phyloP scores from a whole-genome alignment of 2,113 vertebrate genomes.

The Protobothrops mucrosquamatus region DNA sequence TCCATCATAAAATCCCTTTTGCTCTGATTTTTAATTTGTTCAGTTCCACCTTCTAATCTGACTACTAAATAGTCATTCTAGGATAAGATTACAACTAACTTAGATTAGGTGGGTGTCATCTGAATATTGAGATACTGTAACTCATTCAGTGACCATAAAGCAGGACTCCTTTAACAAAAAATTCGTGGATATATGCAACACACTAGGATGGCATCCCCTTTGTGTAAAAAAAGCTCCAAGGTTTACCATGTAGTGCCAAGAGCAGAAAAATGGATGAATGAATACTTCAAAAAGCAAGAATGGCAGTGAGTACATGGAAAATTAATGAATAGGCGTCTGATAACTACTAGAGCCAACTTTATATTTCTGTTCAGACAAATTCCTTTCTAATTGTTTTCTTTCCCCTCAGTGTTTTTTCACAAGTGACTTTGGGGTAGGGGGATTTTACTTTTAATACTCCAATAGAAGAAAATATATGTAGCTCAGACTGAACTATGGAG shows the following conservation, averaged over 20 bases:
- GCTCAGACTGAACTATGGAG: too few relatives aligned
- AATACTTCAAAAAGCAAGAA: background rate
- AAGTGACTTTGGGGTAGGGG: background rate
- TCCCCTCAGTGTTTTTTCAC: background rate
- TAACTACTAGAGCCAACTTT: background rate
- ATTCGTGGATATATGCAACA: background rate
- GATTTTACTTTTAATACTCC: background rate
- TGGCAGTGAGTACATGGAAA: background rate
- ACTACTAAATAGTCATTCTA: background rate
- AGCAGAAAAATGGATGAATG: background rate
- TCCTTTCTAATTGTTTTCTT: background rate
- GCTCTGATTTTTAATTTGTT: background rate
- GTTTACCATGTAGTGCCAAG: background rate
- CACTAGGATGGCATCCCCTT: background rate
- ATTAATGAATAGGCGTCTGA: background rate
- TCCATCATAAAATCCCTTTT: background rate
- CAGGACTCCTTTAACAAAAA: background rate
- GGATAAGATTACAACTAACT: background rate
- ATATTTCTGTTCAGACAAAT: background rate
- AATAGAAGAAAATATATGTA: too few relatives aligned
- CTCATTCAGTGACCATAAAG: background rate
- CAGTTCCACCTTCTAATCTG: background rate
- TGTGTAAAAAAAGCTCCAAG: background rate
- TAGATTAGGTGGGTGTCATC: background rate
- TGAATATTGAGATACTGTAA: background rate